These are phyloP conservation scores for Cheilosia vulpina DNA, from an alignment of 2,888 invertebrate genomes.

Conservation along the genomic window DNA sequence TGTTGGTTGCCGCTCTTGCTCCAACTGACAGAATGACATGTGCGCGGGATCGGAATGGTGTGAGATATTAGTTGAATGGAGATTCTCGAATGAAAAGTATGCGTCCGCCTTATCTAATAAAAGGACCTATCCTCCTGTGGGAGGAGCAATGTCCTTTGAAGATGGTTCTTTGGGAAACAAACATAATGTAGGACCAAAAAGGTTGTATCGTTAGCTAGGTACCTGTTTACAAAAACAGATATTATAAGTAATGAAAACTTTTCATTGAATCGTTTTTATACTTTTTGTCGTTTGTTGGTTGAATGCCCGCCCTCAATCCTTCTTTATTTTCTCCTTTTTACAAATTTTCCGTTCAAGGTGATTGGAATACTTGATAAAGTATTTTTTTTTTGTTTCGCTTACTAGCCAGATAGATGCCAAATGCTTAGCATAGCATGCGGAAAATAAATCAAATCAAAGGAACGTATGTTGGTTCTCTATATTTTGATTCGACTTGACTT, in stretches of 20 bases:
- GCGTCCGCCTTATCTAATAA: conserved; percentile 70
- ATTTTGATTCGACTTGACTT: background rate
- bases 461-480: conserved; percentile 3
- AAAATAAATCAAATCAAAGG: conserved; percentile 42
- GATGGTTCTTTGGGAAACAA: conserved; percentile 43
- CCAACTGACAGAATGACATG: conserved; percentile 71
- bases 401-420: background rate
- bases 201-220: conserved; percentile 49
- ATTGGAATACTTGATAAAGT: conserved; percentile 69
- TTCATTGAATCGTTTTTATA: conserved; percentile 32
- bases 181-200: conserved; percentile 36
- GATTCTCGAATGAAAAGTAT: conserved; percentile 72
- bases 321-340: conserved; percentile 40
- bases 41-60: conserved; percentile 63
- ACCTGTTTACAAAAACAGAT: conserved; percentile 53
- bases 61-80: conserved; percentile 70
- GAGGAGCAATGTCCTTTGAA: conserved; percentile 73
- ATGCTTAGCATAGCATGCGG: conserved; percentile 16
- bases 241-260: conserved; percentile 51
- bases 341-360: conserved; percentile 45
- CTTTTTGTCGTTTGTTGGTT: conserved; percentile 13
- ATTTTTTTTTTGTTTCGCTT: conserved; percentile 37
- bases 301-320: conserved; percentile 50
- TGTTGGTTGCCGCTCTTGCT: conserved; percentile 65
- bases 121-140: conserved; percentile 74